A percentile compares a stretch with the other conserved stretches of the same genome.
These are phyloP conservation scores for Brachionus rubens DNA, from an alignment of 1,140 invertebrate genomes.

Conservation along the genomic window DNA sequence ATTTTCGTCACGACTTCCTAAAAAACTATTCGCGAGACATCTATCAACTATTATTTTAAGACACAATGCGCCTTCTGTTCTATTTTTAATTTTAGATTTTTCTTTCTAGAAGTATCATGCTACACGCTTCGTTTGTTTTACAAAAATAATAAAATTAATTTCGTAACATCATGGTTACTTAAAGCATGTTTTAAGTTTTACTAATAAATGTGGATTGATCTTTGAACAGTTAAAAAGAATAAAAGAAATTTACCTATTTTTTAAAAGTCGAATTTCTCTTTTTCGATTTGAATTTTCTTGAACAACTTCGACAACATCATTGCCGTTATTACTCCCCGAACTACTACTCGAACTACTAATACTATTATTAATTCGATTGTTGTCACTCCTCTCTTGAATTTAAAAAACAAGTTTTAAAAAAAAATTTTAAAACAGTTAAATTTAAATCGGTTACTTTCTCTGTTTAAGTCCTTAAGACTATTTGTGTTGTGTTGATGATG, in stretches of 20 bases:
- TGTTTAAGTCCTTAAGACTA: background rate
- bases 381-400: background rate
- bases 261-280: constrained; percentile 85
- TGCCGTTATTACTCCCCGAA: constrained; percentile 34
- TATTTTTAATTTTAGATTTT: no score
- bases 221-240: background rate
- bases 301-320: background rate
- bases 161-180: no score
- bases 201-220: no score
- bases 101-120: no score
- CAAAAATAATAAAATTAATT: no score
- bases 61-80: no score
- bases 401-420: background rate
- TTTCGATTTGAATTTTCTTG: constrained; percentile 68
- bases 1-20: no score
- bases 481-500: background rate
- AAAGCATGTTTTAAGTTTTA: no score
- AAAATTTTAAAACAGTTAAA: background rate
- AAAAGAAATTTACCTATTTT: constrained; percentile 71
- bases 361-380: background rate
- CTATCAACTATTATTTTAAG: no score
- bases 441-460: background rate
- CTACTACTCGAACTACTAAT: background rate
- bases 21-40: no score
- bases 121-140: no score